Evolutionary conservation across 2,113 vertebrate species (phyloP).

Genomic region (Lophura nycthemera): DNA sequence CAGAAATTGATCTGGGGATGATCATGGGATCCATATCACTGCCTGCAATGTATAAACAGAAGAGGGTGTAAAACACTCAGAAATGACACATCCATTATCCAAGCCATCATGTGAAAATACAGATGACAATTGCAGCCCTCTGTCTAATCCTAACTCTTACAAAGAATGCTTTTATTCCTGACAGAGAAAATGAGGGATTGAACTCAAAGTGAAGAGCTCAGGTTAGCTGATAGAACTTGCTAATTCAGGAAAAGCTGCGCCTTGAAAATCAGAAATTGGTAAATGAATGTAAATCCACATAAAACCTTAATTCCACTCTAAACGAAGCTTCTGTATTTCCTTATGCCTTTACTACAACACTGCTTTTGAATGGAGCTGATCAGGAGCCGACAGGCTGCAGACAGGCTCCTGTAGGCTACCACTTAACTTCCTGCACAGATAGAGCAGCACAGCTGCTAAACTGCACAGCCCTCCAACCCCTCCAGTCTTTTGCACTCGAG

Average conservation of each 20-base stretch:
- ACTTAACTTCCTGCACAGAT: background rate
- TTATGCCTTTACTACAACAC: background rate
- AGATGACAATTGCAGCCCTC: background rate
- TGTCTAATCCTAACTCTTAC: background rate
- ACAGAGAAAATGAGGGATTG: background rate
- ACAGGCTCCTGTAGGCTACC: background rate
- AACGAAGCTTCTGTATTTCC: background rate
- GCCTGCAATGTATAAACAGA: background rate
- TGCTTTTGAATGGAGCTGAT: background rate
- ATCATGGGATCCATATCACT: background rate
- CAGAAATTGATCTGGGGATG: background rate
- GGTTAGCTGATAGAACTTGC: background rate
- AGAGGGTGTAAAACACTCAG: background rate
- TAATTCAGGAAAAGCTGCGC: background rate
- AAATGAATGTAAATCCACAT: constrained; percentile 48
- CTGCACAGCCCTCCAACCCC: background rate
- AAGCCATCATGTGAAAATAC: background rate
- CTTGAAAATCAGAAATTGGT: constrained; percentile 21
- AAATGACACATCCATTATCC: background rate
- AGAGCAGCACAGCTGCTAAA: background rate
- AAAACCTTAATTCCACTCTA: constrained; percentile 13
- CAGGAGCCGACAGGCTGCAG: background rate
- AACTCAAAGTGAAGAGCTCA: background rate
- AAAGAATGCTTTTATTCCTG: background rate
- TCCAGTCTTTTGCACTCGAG: background rate